A percentile compares a stretch with the other conserved stretches of the same genome.
Conservation (phyloP, 1,140 invertebrate genomes). For the Sycophaga agraensis region DNA sequence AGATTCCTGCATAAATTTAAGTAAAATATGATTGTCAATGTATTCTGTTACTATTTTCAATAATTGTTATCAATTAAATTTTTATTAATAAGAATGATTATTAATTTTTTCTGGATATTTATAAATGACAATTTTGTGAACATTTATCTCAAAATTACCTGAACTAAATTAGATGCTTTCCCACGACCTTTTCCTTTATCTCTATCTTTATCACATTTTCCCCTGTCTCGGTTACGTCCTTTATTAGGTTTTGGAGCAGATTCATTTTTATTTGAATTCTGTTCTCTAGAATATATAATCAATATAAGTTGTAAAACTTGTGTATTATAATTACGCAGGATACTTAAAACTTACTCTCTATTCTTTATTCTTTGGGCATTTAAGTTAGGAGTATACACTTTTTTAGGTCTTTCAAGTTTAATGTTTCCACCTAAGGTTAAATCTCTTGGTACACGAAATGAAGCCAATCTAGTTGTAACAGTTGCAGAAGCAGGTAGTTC, state of each 20-base stretch:
- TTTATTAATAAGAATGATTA: neutral
- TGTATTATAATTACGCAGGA: neutral
- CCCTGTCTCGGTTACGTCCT: slow-evolving; percentile 14
- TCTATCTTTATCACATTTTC: slow-evolving; percentile 25
- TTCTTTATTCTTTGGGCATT: slow-evolving; percentile 51
- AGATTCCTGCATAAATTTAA: slow-evolving; percentile 44
- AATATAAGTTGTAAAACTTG: neutral
- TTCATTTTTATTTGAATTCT: slow-evolving; percentile 29
- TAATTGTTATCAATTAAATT: neutral
- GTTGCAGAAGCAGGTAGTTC: slow-evolving; percentile 25
- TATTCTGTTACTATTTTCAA: neutral
- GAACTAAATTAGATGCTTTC: slow-evolving; percentile 41
- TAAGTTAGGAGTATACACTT: slow-evolving; percentile 49
- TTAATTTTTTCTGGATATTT: neutral
- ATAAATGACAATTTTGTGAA: slow-evolving; percentile 7
- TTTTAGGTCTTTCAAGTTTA: slow-evolving; percentile 47
- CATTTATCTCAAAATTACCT: slow-evolving; percentile 38
- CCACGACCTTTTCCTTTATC: slow-evolving; percentile 36
- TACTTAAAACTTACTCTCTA: slow-evolving; percentile 40
- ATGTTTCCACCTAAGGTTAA: slow-evolving; percentile 49
- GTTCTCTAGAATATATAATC: slow-evolving; percentile 35
- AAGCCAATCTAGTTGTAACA: slow-evolving; percentile 45
- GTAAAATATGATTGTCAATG: too few species aligned
- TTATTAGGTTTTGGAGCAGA: slow-evolving; percentile 2
- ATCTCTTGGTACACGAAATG: slow-evolving; percentile 48